phyloP scores from a whole-genome alignment of 1,140 invertebrate genomes.

The Diuraphis noxia region DNA sequence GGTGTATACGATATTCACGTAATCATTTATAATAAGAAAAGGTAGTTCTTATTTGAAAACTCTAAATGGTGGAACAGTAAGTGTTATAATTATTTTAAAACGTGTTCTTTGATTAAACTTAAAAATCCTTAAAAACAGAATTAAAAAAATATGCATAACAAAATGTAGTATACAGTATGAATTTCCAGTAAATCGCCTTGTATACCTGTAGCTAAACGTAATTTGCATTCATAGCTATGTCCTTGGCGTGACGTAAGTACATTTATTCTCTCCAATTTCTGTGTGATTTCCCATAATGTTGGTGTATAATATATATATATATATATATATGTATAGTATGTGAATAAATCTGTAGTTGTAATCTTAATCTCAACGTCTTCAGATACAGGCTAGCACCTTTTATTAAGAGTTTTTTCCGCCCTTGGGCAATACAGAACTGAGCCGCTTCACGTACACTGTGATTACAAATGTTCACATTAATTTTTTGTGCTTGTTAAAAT shows the following conservation, averaged over 20 bases:
- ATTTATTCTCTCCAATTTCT: background rate
- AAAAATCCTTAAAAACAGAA: background rate
- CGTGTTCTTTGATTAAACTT: too few relatives aligned
- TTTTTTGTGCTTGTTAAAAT: background rate
- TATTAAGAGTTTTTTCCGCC: background rate
- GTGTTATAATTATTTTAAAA: too few relatives aligned
- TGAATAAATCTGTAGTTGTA: background rate
- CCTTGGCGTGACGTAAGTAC: background rate
- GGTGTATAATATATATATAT: background rate
- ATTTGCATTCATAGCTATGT: constrained; percentile 28
- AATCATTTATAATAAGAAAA: background rate
- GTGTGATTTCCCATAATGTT: background rate
- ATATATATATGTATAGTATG: background rate
- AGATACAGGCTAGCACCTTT: background rate
- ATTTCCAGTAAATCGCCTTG: background rate
- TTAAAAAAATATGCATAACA: too few relatives aligned
- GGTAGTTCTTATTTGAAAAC: background rate
- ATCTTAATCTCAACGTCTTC: background rate
- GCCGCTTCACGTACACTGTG: background rate
- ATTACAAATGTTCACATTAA: background rate
- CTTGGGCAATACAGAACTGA: background rate
- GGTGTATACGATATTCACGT: background rate
- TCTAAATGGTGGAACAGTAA: too few relatives aligned
- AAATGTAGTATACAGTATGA: background rate
- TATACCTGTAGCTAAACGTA: background rate